phyloP scores from a whole-genome alignment of 2,797 vertebrate species.

The Halcyon smyrnensis region DNA sequence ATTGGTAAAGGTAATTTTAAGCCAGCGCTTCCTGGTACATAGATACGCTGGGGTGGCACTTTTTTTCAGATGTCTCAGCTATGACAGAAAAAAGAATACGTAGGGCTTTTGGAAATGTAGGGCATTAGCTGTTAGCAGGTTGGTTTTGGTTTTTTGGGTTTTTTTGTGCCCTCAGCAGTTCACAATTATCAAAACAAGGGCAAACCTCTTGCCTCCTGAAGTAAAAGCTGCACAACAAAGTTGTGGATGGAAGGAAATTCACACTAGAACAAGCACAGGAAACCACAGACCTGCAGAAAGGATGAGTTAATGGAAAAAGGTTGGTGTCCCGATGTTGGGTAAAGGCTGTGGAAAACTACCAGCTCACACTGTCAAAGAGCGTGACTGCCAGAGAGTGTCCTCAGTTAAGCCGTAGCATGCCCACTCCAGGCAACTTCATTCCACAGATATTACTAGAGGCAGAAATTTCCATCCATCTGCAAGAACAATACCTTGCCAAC shows the following conservation, averaged over 20 bases:
- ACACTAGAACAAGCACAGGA: constrained; percentile 13
- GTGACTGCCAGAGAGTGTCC: neutral
- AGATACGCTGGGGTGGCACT: neutral
- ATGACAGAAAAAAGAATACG: neutral
- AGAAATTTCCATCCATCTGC: neutral
- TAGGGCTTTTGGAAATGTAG: neutral
- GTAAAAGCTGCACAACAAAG: neutral
- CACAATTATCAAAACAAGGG: neutral
- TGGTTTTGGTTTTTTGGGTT: neutral
- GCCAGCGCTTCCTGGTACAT: neutral
- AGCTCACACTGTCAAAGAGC: neutral
- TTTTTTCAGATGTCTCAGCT: neutral
- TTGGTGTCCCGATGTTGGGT: neutral
- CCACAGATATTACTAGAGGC: neutral
- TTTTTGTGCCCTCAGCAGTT: neutral
- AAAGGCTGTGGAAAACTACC: constrained; percentile 17
- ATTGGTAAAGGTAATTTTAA: neutral
- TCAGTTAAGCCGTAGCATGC: neutral
- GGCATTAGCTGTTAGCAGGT: neutral
- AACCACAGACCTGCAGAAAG: constrained; percentile 31
- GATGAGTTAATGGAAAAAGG: constrained; percentile 41
- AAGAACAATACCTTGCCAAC: neutral
- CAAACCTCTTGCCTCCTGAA: neutral
- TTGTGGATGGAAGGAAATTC: constrained; percentile 27
- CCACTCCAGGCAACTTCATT: neutral